Conservation (phyloP, 1,140 invertebrate species). For the Popillia japonica region DNA sequence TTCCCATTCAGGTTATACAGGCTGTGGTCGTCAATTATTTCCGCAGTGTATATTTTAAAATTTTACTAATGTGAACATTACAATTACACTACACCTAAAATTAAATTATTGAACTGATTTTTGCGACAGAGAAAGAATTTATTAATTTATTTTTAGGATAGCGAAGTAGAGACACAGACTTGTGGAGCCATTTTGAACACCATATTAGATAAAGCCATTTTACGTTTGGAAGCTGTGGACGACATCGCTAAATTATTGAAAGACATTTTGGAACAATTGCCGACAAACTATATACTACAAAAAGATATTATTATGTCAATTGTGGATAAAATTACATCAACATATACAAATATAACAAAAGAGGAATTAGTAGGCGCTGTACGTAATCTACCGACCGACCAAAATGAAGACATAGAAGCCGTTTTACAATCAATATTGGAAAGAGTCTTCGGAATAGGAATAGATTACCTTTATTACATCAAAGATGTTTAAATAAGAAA, state of each 20-base stretch:
- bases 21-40: no score
- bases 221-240: background rate
- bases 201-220: background rate
- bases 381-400: slow-evolving; percentile 41
- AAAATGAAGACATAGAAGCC: slow-evolving; percentile 43
- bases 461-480: slow-evolving; percentile 48
- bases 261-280: slow-evolving; percentile 40
- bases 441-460: slow-evolving; percentile 50
- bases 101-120: background rate
- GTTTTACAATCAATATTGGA: slow-evolving; percentile 50
- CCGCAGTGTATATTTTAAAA: no score
- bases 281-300: slow-evolving; percentile 40
- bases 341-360: slow-evolving; percentile 37
- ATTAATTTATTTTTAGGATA: background rate
- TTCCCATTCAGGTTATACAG: no score
- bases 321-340: slow-evolving; percentile 16
- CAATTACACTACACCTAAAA: no score
- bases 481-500: slow-evolving; percentile 29
- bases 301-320: slow-evolving; percentile 10
- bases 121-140: background rate
- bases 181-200: background rate
- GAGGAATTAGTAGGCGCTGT: slow-evolving; percentile 43
- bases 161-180: slow-evolving; percentile 21
- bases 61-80: no score
- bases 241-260: slow-evolving; percentile 43